These are phyloP conservation scores for Pipistrellus kuhlii DNA, from an alignment of 2,797 vertebrate genomes.

Conservation along the genomic window DNA sequence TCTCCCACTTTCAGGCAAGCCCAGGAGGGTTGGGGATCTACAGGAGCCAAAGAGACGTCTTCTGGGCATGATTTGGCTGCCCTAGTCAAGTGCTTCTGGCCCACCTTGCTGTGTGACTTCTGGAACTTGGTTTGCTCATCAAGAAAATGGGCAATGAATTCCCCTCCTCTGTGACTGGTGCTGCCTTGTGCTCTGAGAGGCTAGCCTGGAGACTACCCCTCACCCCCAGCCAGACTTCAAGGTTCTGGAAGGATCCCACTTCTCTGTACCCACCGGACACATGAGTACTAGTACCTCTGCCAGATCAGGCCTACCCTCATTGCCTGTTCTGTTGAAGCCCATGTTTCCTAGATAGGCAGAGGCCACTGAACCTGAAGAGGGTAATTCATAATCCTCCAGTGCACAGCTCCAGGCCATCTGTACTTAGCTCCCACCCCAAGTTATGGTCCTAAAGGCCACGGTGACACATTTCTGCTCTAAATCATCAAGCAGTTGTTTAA, in stretches of 20 bases:
- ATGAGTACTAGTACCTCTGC: no score
- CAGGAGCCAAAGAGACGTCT: not conserved
- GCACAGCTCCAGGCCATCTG: not conserved
- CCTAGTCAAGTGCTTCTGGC: not conserved
- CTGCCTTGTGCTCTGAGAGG: not conserved
- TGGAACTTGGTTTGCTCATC: not conserved
- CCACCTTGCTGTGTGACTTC: not conserved
- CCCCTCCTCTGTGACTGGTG: not conserved
- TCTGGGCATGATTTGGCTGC: not conserved
- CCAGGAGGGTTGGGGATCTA: not conserved
- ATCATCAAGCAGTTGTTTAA: not conserved
- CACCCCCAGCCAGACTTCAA: not conserved
- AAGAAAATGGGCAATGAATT: not conserved
- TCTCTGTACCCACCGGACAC: no score
- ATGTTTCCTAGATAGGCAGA: not conserved
- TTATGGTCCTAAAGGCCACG: not conserved
- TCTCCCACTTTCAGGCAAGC: not conserved
- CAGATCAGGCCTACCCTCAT: accelerated
- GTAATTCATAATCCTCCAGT: not conserved
- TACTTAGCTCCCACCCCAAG: not conserved
- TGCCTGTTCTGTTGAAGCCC: not conserved
- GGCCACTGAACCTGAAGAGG: not conserved
- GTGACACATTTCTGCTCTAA: not conserved
- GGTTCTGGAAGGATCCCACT: no score
- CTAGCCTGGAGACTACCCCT: not conserved